These are phyloP conservation scores for Rhabdomys dilectus DNA, from an alignment of 2,113 vertebrate genomes.

Conservation along the genomic window DNA sequence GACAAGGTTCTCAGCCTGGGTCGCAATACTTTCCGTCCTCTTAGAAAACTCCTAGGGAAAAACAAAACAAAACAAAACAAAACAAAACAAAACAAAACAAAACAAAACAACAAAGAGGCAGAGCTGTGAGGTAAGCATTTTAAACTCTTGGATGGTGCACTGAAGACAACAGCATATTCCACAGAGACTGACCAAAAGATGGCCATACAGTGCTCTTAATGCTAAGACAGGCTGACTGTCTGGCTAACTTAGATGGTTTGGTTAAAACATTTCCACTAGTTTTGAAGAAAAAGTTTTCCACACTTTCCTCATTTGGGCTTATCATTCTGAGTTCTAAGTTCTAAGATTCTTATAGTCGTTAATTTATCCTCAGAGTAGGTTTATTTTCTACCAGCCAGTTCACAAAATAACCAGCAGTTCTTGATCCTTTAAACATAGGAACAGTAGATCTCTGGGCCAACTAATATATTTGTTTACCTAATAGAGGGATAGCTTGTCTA, in stretches of 20 bases:
- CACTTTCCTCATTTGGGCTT: neutral
- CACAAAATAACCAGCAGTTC: neutral
- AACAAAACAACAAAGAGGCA: conserved; percentile 34
- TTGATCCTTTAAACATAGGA: neutral
- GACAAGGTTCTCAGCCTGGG: conserved; percentile 90
- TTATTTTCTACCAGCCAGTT: neutral
- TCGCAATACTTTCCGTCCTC: conserved; percentile 87
- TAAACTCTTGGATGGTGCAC: neutral
- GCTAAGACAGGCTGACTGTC: neutral
- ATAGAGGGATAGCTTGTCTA: neutral
- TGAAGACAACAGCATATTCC: neutral
- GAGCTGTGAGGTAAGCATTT: conserved; percentile 45
- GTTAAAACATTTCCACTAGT: neutral
- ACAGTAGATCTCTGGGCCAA: neutral
- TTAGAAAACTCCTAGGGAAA: conserved; percentile 90
- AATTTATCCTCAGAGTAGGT: neutral
- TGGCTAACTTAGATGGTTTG: neutral
- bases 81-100: neutral
- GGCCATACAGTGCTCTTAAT: neutral
- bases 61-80: neutral
- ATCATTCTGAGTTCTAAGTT: neutral
- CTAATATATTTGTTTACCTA: conserved; percentile 10
- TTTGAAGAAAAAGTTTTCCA: neutral
- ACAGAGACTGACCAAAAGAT: neutral
- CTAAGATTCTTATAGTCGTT: neutral